Base-by-base conservation (phyloP, 2,113 vertebrate genomes). In the Tenrec ecaudatus region DNA sequence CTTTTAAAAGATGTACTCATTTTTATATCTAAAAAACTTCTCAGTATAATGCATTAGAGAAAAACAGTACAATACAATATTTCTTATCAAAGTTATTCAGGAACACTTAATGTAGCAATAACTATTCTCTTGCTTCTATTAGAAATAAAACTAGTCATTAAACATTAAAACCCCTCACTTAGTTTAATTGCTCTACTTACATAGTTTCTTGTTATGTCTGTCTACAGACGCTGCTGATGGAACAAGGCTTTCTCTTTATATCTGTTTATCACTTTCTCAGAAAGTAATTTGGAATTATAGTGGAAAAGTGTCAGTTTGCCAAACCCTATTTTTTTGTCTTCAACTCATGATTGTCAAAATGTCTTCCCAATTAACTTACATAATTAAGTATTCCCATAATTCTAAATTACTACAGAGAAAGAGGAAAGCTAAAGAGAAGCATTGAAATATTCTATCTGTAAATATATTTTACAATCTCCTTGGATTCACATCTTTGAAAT, bases 121-220 rank as follows among this genome's bases (percentile, higher is more conserved):
- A 95, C 36, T 71, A 66, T 77, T 81, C 68, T 22, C 60, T 87
- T 57, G 16, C n/a, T 93, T 95, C 89, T 90, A 11, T 92, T 91
- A 91, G 73, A 91, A 95, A 94, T 96, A 97, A 97, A 96, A 95
- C 95, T 89, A 92, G 90, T 94, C 91, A 93, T 97, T 96, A 95
- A 94, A 47, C 91, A 93, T 89, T 93, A 96, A 95, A 96, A 94
- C 81, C 77, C 66, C 58, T 97, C 84, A 92, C 77, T 95, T 89
- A 80, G 25, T 81, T 94, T 95, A 95, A 97, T 94, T 96, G 91
- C 81, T 73, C 16, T 95, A 95, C 80, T 96, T 96, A 95, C 95
- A 94, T 92, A 84, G 81, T 93, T 94, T 93, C 91, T 93, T 89
- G 91, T 96, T 96, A 95, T 92, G 84, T 89, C 92, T 94, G 6